phyloP scores from a whole-genome alignment of 2,797 vertebrate genomes.

The Adrianichthys oophorus region DNA sequence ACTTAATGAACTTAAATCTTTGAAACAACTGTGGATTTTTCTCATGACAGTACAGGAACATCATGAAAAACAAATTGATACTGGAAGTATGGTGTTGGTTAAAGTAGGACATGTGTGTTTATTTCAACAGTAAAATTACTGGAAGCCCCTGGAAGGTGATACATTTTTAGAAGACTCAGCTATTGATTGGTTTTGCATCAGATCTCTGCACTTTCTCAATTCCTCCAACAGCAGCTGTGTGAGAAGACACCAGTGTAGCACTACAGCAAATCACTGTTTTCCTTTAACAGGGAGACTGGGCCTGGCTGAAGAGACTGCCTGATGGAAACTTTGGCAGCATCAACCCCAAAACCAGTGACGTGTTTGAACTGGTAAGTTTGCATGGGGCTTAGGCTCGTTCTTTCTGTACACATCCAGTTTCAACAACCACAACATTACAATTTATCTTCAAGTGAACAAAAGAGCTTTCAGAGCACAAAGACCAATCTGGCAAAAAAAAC shows the following conservation, averaged over 20 bases:
- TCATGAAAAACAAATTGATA: too few relatives aligned
- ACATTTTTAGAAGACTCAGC: background rate
- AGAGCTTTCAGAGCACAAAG: too few relatives aligned
- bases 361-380: conserved; percentile 78
- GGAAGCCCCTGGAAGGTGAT: background rate
- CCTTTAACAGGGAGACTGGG: conserved; percentile 80
- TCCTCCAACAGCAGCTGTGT: background rate
- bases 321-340: conserved; percentile 71
- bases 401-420: too few relatives aligned
- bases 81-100: too few relatives aligned
- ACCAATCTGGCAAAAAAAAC: too few relatives aligned
- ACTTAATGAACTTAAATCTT: too few relatives aligned
- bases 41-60: too few relatives aligned
- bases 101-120: background rate
- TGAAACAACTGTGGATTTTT: too few relatives aligned
- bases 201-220: background rate
- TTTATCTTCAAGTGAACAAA: too few relatives aligned
- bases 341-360: conserved; percentile 74
- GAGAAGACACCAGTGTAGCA: background rate
- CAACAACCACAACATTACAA: too few relatives aligned
- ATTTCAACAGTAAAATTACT: background rate
- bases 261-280: background rate
- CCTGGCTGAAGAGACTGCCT: conserved; percentile 82
- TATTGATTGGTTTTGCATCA: background rate
- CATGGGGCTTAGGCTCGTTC: background rate